Evolutionary conservation across 1,140 invertebrate species (phyloP), one percentile per base, ranked within the genome.

Genomic region (Xylocopa sonorina): DNA sequence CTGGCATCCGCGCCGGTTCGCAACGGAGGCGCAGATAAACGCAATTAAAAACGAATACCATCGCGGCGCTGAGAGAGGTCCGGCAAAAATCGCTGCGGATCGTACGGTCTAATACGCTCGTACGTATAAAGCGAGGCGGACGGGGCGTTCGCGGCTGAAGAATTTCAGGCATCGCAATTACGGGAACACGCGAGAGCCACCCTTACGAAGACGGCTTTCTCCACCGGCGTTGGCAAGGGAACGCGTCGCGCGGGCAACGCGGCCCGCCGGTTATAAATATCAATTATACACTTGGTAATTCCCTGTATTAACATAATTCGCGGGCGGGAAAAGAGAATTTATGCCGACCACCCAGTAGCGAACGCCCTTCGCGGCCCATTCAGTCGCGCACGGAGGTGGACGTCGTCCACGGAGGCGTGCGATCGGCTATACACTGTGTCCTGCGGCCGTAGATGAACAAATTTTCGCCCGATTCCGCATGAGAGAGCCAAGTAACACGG

Each of bases 231-330:
- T 29, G 5, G n/a, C 4, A n/a, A n/a, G n/a, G 10, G 51, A 57
- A 14, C 51, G 72, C 62, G 50, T 21, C 46, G 69, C 50, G 66
- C 64, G 57, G 78, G 60, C 79, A 58, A 63, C 68, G 48, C 64
- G 53, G 53, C 41, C 32, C 46, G 46, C 18, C 46, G 88, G 87
- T 90, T 89, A 90, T 91, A 91, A 92, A 92, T 90, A 90, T 90
- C 91, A 92, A 92, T 92, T 92, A 92, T 89, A 88, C 84, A 89
- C 84, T 89, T 86, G 60, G 88, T 87, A 90, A 89, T 89, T 86
- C 84, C 80, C 64, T 68, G 80, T 84, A 92, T 92, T 91, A 91
- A 84, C 91, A 91, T 92, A 92, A 92, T 92, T 91, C 87, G 80
- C 87, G 86, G 75, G 83, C 78, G 57, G 66, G 79, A 87, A 81